Evolutionary conservation across 2,888 invertebrate genomes (phyloP).

Genomic region (Crossocerus cetratus): DNA sequence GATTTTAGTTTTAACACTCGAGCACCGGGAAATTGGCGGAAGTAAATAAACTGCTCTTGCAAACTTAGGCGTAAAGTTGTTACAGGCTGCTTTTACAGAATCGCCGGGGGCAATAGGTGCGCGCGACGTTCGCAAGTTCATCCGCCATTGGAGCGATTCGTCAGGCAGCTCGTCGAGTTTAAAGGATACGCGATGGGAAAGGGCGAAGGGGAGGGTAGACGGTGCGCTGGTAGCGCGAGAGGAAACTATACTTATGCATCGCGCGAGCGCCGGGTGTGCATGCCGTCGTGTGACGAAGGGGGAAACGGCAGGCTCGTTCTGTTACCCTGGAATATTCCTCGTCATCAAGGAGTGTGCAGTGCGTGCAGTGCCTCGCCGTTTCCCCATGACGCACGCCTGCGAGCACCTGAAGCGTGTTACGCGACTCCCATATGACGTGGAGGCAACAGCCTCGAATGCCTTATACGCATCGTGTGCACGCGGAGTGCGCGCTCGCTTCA

Average conservation of each 20-base stretch:
- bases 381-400: slow-evolving; percentile 19
- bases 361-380: neutral
- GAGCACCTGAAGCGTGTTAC: slow-evolving; percentile 14
- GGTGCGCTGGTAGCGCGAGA: slow-evolving; percentile 5
- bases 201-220: slow-evolving; percentile 7
- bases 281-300: slow-evolving; percentile 34
- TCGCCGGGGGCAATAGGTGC: too few species aligned
- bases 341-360: neutral
- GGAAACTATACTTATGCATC: slow-evolving; percentile 36
- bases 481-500: too few species aligned
- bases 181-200: neutral
- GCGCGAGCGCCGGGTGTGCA: slow-evolving; percentile 36
- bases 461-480: too few species aligned
- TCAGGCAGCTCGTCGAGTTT: neutral
- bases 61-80: too few species aligned
- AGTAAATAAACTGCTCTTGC: too few species aligned
- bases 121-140: too few species aligned
- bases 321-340: neutral
- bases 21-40: too few species aligned
- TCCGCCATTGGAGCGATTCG: neutral
- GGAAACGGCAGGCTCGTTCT: slow-evolving; percentile 37
- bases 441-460: neutral
- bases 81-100: too few species aligned
- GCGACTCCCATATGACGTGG: neutral
- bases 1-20: too few species aligned